These are phyloP conservation scores for Athrips mouffetella DNA, from an alignment of 2,888 invertebrate genomes.

Conservation along the genomic window DNA sequence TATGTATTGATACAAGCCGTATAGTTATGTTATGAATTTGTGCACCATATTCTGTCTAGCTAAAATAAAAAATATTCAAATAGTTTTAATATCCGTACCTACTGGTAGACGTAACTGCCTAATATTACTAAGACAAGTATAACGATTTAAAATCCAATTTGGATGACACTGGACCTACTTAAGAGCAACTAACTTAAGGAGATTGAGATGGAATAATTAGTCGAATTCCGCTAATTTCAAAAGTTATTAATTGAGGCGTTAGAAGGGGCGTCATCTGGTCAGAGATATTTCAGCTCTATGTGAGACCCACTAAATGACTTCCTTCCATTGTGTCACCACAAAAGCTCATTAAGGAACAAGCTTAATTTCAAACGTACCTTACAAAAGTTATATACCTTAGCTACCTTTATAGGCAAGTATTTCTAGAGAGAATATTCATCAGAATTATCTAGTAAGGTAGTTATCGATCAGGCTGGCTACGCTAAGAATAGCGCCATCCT, in stretches of 20 bases:
- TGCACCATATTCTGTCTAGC: no score
- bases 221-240: conserved; percentile 65
- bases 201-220: conserved; percentile 71
- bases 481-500: no score
- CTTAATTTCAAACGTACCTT: not conserved
- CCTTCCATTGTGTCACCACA: conserved; percentile 39
- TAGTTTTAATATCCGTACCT: not conserved
- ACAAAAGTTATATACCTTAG: no score
- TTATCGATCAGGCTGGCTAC: no score
- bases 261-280: conserved; percentile 64
- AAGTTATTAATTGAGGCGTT: conserved; percentile 72
- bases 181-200: conserved; percentile 51
- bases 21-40: no score
- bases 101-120: conserved; percentile 30
- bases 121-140: no score
- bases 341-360: conserved; percentile 40
- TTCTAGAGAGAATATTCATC: no score
- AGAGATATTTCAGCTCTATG: conserved; percentile 21
- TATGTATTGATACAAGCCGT: no score
- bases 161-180: conserved; percentile 36
- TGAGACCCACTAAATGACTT: conserved; percentile 28
- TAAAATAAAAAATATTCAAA: not conserved
- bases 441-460: no score
- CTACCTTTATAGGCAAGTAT: not conserved
- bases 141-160: conserved; percentile 40